Evolutionary conservation across 2,797 vertebrate genomes (phyloP), one percentile per base, ranked within the genome.

Genomic region (Crenuchus spilurus): DNA sequence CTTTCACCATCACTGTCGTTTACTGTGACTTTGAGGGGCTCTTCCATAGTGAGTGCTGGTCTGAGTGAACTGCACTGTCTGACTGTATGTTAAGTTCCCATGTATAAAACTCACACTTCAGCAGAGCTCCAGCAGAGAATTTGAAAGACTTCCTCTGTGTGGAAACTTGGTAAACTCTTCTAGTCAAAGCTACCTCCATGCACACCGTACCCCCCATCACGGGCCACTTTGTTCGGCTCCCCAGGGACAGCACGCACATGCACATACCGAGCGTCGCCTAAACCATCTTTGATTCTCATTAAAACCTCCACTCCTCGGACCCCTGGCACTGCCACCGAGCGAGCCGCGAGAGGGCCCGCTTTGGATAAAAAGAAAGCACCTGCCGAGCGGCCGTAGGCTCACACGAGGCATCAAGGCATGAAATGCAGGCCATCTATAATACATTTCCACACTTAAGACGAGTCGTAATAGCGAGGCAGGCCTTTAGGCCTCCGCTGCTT

Each of bases 331-430:
- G 88, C 84, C 55, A 66, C 75, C 77, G 82, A 87, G 41, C 68
- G 68, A 82, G 77, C 66, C 76, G 61, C 16, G 74, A 80, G 18
- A 78, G 80, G 46, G 49, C 10, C 66, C 78, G 3, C 84, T 84
- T 82, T 76, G 80, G 87, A 92, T 92, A 84, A 92, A 91, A 92
- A 88, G 85, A 89, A 88, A 87, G 90, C 90, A 92, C 92, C 91
- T 92, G 88, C 88, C 62, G 86, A 83, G 91, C 79, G 60, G 84
- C 90, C 86, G 75, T 24, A 86, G 86, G 88, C 68, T 71, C 41
- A 54, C 35, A 11, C 2, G 4, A 39, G 61, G 57, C 62, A 63
- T 51, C 52, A 11, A 71, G 44, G 42, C 70, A 67, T 70, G 77
- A 79, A 85, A 86, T 61, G 65, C 80, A 58, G 61, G 74, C 65